Conservation (phyloP, 2,888 invertebrate genomes). For the Agrotis exclamationis region DNA sequence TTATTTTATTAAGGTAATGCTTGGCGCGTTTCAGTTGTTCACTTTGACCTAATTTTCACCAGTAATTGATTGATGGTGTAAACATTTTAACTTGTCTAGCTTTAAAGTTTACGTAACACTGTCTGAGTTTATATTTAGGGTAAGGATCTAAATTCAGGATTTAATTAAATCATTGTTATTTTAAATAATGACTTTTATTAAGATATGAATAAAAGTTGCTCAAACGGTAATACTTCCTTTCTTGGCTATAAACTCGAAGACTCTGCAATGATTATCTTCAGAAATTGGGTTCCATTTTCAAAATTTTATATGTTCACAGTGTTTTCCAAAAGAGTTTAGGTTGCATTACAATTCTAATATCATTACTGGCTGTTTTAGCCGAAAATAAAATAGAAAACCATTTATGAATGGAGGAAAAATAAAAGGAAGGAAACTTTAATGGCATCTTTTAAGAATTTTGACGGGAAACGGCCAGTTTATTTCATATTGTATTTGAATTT, state of each 20-base stretch:
- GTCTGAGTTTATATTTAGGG: not conserved
- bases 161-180: not conserved
- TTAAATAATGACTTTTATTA: too few relatives aligned
- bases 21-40: not conserved
- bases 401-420: not conserved
- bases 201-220: too few relatives aligned
- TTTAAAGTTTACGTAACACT: constrained; percentile 14
- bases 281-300: not conserved
- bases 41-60: constrained; percentile 33
- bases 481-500: not conserved
- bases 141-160: not conserved
- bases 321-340: not conserved
- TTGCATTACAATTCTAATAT: not conserved
- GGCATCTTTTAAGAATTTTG: not conserved
- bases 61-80: constrained; percentile 31
- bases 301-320: not conserved
- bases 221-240: too few relatives aligned
- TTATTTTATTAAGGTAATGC: constrained; percentile 9
- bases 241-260: too few relatives aligned
- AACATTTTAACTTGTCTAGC: constrained; percentile 37
- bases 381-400: not conserved
- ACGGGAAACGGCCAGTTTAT: not conserved
- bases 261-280: not conserved
- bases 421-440: constrained; percentile 1
- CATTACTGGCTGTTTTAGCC: constrained; percentile 1